Conservation (phyloP, 2,888 invertebrate species). For the Halictus ligatus region DNA sequence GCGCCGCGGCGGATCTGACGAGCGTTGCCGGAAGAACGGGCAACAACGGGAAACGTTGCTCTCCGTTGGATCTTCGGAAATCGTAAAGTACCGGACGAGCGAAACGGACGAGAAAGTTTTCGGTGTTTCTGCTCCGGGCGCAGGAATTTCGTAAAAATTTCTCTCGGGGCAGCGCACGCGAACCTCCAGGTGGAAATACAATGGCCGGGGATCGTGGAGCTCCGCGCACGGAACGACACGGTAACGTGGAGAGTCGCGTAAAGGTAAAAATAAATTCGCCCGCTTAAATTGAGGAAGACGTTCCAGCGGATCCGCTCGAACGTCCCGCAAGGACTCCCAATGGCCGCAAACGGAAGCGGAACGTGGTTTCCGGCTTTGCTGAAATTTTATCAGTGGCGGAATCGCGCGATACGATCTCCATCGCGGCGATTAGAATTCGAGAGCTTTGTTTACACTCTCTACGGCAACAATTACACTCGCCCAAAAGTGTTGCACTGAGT, state of each 20-base stretch:
- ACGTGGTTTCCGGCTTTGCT: not conserved
- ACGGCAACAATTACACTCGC: not conserved
- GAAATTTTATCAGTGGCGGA: not conserved
- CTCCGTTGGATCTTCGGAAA: constrained; percentile 34
- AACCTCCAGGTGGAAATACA: constrained; percentile 26
- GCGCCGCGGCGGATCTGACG: constrained; percentile 10
- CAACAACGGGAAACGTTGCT: constrained; percentile 24
- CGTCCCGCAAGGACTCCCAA: not conserved
- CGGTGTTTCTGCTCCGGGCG: not conserved
- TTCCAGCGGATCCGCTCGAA: constrained; percentile 8
- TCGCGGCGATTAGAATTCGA: not conserved
- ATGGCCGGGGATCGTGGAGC: constrained; percentile 21
- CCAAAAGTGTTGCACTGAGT: not conserved
- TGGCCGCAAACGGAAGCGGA: not conserved
- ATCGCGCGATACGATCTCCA: not conserved
- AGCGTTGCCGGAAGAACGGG: not conserved
- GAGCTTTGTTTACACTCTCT: not conserved
- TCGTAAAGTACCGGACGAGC: constrained; percentile 29
- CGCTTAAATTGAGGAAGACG: constrained; percentile 14
- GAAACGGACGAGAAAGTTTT: not conserved
- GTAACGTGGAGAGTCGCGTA: constrained; percentile 26
- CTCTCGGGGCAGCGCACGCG: constrained; percentile 19
- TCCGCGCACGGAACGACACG: constrained; percentile 15
- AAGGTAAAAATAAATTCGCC: constrained; percentile 36
- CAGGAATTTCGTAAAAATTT: constrained; percentile 32